Evolutionary conservation across 2,113 vertebrate genomes (phyloP), one percentile per base, ranked within the genome.

Genomic region (Platysternon megacephalum): DNA sequence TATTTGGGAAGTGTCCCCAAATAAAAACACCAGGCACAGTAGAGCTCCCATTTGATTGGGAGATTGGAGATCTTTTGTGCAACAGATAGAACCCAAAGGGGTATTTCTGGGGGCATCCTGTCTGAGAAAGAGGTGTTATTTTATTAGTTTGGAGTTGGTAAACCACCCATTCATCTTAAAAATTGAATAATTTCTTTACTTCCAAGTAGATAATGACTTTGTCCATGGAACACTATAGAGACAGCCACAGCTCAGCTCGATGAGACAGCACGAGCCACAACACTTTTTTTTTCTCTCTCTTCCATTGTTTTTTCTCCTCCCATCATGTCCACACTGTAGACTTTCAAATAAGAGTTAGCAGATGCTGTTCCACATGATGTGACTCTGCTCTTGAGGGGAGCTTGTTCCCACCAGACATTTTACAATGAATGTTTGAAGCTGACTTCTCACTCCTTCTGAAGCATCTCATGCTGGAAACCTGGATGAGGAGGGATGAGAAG

Each of bases 361-460:
- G 96, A 97, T 96, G 92, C 94, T 93, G 21, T 91, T 95, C 68
- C 93, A 91, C 85, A 79, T 42, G 94, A 87, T 93, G 88, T 56
- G 86, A 91, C 93, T 58, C 24, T 93, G 82, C 94, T 97, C 92
- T 94, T 97, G 88, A 89, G 96, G 96, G 90, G 92, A 95, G 81
- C 92, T 95, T 93, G 96, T 96, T 97, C 96, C 96, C 92, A 95
- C 91, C 94, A 97, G 96, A 95, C 93, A 0, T 95, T 97, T 97
- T 96, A 94, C 88, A 97, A 96, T 96, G 97, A 97, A 96, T 96
- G 94, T 95, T 98, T 95, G 97, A 97, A 97, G 94, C 93, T 95
- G 78, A 90, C 94, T 96, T 96, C 5, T 76, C 7, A 0, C 88
- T 96, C 93, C 87, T 95, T 96, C 95, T 97, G 97, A 96, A 97